Base-by-base conservation (phyloP, 2,888 invertebrate species). In the Molorchus minor region DNA sequence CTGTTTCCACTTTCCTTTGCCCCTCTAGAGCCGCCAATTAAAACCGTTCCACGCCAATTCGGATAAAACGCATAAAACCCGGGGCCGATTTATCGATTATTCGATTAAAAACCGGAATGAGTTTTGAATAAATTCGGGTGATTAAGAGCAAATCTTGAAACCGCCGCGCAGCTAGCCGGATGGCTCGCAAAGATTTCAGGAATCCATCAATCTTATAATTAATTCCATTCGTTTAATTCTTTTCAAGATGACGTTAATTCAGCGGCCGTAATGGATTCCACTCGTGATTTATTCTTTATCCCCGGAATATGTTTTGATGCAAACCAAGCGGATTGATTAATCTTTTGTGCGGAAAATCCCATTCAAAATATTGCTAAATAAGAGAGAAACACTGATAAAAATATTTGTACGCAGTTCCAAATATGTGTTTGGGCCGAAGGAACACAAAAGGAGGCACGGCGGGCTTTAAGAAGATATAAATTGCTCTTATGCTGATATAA, bases 201-300 rank as follows among this genome's bases (percentile, higher is more conserved):
- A 76, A 77, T 76, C 79, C 81, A 81, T 81, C 80, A 81, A 81
- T 81, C 81, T 81, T 80, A 79, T 80, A 81, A 81, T 81, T 81
- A 81, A 81, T 81, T 81, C 81, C 81, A 80, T 80, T 80, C 79
- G 78, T 80, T 79, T 80, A 80, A 80, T 80, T 80, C 80, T 80
- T 80, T 80, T 80, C 78, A 80, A 78, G 79, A 79, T 80, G 80
- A 80, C 80, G 80, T 80, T 80, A 79, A 80, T 80, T 80, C 79
- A 79, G 71, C 71, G 69, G 68, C 74, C 66, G 76, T 79, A 79
- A 79, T 79, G 78, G 78, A 79, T 78, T 76, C 75, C 69, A 71
- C 74, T 77, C 73, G 74, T 78, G 77, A 77, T 77, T 77, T 77
- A 78, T 77, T 77, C 74, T 75, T 73, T 71, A 65, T 56, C 45